These are phyloP conservation scores for Anthrax anthrax DNA, from an alignment of 2,888 invertebrate species.

Conservation along the genomic window DNA sequence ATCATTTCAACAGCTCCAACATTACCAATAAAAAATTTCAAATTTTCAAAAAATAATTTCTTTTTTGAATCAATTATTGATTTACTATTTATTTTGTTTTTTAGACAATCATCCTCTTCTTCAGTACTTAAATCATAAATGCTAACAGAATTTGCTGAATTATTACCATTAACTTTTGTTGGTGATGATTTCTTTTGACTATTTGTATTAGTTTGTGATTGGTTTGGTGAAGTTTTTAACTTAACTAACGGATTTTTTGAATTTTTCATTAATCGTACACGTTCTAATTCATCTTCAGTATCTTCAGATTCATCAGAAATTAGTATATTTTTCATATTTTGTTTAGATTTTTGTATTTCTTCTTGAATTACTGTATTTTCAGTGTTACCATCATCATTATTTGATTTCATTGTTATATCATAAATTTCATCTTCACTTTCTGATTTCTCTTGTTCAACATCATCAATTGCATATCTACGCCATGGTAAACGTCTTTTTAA, in stretches of 20 bases:
- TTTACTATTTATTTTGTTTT: neutral
- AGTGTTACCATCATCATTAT: neutral
- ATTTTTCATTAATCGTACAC: slow-evolving; percentile 9
- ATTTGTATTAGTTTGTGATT: neutral
- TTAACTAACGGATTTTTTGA: neutral
- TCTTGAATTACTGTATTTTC: neutral
- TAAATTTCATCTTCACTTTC: slow-evolving; percentile 31
- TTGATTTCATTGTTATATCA: slow-evolving; percentile 19
- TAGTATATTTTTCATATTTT: neutral
- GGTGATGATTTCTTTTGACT: slow-evolving; percentile 5
- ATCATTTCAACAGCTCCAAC: slow-evolving; percentile 12
- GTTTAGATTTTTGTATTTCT: neutral
- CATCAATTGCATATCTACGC: slow-evolving; percentile 29
- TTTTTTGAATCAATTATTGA: neutral
- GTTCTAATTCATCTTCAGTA: slow-evolving; percentile 30
- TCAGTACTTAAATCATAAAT: slow-evolving; percentile 28
- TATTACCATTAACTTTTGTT: slow-evolving; percentile 1
- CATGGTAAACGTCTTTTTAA: slow-evolving; percentile 38
- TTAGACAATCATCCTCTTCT: slow-evolving; percentile 23
- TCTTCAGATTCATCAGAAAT: slow-evolving; percentile 20
- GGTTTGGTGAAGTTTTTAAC: neutral
- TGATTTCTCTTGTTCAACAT: slow-evolving; percentile 16
- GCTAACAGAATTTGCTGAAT: slow-evolving; percentile 1
- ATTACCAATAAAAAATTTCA: slow-evolving; percentile 15
- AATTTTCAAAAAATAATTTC: slow-evolving; percentile 12